Conservation (phyloP, 2,888 invertebrate species). For the Calameuta pallipes region DNA sequence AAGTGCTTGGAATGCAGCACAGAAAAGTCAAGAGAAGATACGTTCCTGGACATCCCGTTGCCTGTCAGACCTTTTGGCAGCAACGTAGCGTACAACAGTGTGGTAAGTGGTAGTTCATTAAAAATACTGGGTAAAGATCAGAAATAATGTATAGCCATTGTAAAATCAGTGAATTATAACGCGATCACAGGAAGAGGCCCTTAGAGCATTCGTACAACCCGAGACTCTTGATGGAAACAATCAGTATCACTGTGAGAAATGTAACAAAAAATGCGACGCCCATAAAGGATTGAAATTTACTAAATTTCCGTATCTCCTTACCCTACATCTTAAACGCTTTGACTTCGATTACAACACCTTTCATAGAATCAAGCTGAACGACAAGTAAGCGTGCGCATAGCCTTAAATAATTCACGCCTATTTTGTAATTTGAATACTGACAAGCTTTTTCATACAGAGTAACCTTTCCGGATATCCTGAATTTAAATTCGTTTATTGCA, state of each 20-base stretch:
- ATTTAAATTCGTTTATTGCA: conserved; percentile 79
- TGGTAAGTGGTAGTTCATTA: conserved; percentile 68
- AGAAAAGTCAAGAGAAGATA: conserved; percentile 85
- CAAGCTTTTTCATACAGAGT: conserved; percentile 71
- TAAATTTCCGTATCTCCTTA: conserved; percentile 87
- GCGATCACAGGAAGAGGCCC: conserved; percentile 77
- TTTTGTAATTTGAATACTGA: conserved; percentile 4
- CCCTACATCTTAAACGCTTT: conserved; percentile 88
- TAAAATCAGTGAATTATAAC: background rate
- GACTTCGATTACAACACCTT: conserved; percentile 89
- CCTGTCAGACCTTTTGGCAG: conserved; percentile 87
- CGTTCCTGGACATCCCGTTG: conserved; percentile 86
- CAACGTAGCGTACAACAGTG: conserved; percentile 79
- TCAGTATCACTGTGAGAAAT: conserved; percentile 89
- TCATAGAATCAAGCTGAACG: conserved; percentile 88
- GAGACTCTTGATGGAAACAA: conserved; percentile 86
- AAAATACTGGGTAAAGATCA: conserved; percentile 5
- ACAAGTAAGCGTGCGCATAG: conserved; percentile 72
- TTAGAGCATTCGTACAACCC: conserved; percentile 85
- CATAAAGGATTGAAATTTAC: conserved; percentile 90
- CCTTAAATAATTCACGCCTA: conserved; percentile 17
- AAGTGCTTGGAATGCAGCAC: conserved; percentile 87
- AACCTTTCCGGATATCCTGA: conserved; percentile 82
- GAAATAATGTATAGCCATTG: background rate
- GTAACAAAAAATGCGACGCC: conserved; percentile 87